Evolutionary conservation across 2,797 vertebrate genomes (phyloP).

Genomic region (Catamblyrhynchus diadema): DNA sequence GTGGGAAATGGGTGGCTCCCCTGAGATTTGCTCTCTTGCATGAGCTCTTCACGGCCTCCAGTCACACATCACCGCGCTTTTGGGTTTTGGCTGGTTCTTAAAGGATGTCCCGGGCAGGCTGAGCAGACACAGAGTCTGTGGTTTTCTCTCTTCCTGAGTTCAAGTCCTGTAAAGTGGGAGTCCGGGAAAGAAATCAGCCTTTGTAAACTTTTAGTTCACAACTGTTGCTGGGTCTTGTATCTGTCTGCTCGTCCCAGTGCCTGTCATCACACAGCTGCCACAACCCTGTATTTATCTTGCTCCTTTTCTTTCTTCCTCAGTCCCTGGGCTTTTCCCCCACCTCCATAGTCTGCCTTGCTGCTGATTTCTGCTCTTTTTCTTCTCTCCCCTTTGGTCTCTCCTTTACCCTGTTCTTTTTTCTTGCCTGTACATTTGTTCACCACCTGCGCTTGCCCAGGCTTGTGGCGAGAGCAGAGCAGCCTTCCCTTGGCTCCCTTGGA

Average conservation of each 20-base stretch:
- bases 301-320: neutral
- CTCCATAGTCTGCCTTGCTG: neutral
- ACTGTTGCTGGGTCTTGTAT: conserved; percentile 27
- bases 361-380: neutral
- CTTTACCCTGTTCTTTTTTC: neutral
- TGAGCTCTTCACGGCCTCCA: neutral
- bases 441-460: neutral
- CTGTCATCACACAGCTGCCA: conserved; percentile 15
- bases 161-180: conserved; percentile 41
- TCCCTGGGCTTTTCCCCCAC: rapidly evolving
- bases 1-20: neutral
- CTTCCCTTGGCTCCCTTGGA: neutral
- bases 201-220: conserved; percentile 35
- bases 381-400: neutral
- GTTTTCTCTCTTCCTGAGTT: conserved; percentile 56
- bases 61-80: neutral
- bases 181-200: conserved; percentile 14
- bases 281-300: neutral
- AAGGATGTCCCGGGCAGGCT: conserved; percentile 7
- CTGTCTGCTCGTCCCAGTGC: neutral
- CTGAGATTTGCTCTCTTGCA: neutral
- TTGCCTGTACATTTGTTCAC: neutral
- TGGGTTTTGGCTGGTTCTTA: conserved; percentile 9
- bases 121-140: conserved; percentile 64
- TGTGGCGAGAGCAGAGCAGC: neutral